phyloP scores from a whole-genome alignment of 2,888 invertebrate species.

The Brachypterus glaber region DNA sequence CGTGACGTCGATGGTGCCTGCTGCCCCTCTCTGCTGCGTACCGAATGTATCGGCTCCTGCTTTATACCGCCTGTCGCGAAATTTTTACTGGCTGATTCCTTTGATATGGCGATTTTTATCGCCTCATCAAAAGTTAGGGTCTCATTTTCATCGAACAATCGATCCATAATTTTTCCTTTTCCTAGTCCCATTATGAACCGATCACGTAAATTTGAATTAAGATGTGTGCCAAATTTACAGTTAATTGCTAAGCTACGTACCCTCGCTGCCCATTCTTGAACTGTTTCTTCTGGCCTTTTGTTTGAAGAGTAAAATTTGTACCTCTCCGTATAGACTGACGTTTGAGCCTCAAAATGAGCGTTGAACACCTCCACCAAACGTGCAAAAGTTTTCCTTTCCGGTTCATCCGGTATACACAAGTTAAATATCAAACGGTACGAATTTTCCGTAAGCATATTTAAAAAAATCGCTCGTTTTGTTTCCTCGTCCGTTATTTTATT shows the following conservation, averaged over 20 bases:
- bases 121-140: conserved; percentile 2
- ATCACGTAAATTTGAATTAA: conserved; percentile 6
- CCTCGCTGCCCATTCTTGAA: conserved; percentile 10
- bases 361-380: too few species aligned
- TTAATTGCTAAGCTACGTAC: conserved; percentile 5
- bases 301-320: conserved; percentile 10
- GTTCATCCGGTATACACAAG: too few species aligned
- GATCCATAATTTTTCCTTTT: conserved; percentile 9
- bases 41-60: conserved; percentile 5
- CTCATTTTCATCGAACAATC: conserved; percentile 9
- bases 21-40: conserved; percentile 3
- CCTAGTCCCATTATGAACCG: conserved; percentile 10
- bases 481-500: too few species aligned
- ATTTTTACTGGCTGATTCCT: too few species aligned
- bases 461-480: too few species aligned
- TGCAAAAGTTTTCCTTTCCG: too few species aligned
- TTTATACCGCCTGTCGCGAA: conserved; percentile 1
- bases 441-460: too few species aligned
- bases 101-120: conserved; percentile 5
- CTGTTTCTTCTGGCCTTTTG: conserved; percentile 6
- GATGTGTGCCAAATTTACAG: conserved; percentile 6
- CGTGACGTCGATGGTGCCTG: conserved; percentile 6
- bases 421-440: too few species aligned
- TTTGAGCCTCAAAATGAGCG: too few species aligned
- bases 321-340: conserved; percentile 4